Conservation (phyloP, 2,113 vertebrate species). For the Pomatorhinus ruficollis region DNA sequence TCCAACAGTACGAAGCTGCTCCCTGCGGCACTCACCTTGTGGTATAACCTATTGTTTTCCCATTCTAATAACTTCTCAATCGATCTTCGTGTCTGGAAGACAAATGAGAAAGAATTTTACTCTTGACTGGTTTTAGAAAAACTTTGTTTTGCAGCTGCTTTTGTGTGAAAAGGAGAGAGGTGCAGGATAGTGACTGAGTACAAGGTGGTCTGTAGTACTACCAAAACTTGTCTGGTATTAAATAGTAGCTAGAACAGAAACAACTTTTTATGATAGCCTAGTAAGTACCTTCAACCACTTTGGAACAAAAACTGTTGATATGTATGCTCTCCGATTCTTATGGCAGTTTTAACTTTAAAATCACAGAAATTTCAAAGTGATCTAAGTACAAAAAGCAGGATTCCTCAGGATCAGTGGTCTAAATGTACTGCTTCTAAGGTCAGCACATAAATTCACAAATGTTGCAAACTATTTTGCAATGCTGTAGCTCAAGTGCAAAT, state of each 20-base stretch:
- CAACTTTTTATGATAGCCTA: background rate
- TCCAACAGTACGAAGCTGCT: slow-evolving; percentile 83
- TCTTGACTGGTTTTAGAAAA: slow-evolving; percentile 83
- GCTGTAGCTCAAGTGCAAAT: background rate
- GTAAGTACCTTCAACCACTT: background rate
- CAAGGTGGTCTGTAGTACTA: slow-evolving; percentile 77
- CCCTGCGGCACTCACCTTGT: slow-evolving; percentile 94
- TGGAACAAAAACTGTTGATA: background rate
- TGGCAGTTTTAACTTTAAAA: background rate
- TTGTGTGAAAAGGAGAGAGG: slow-evolving; percentile 81
- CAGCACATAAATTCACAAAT: background rate
- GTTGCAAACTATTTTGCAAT: background rate
- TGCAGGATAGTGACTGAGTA: slow-evolving; percentile 80
- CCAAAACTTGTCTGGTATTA: slow-evolving; percentile 59
- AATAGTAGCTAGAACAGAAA: slow-evolving; percentile 33
- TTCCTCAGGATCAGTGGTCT: background rate
- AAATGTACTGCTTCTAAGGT: background rate
- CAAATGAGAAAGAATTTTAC: slow-evolving; percentile 90
- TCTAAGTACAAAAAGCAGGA: background rate
- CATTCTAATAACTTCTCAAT: slow-evolving; percentile 97
- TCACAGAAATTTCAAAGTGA: background rate
- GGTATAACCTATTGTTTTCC: slow-evolving; percentile 95
- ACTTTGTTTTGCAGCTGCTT: slow-evolving; percentile 90
- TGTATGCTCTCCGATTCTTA: background rate
- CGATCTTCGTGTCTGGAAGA: slow-evolving; percentile 97